Base-by-base conservation (phyloP, 2,797 vertebrate species). In the Rhynchotus rufescens region DNA sequence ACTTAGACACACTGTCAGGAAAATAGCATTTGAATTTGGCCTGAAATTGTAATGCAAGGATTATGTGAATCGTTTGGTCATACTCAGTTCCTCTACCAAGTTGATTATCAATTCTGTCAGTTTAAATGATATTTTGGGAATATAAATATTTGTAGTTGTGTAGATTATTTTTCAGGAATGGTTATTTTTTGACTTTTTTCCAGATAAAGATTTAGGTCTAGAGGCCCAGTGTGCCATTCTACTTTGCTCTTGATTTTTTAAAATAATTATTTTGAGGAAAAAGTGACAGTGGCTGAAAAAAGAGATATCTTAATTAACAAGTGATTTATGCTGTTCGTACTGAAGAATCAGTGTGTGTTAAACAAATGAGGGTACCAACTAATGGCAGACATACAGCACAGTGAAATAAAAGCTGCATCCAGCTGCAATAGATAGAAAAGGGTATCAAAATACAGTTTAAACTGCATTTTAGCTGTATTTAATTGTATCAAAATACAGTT, bases 71-170 rank as follows among this genome's bases (percentile, higher is more conserved):
- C 84, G 34, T 90, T 94, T 84, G 80, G 57, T 92, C 44, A 95
- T 88, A 91, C 65, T 80, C 44, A 86, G 23, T 95, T 96, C 95
- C 91, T 72, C 54, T 68, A 80, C 1, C 23, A 71, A 93, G 73
- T 54, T 6, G 7, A 91, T 90, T 71, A 95, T 94, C 69, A 87
- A 16, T 97, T 95, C 86, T 96, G 65, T 71, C 80, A 93, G 73
- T 94, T 94, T 93, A 93, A 94, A 72, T 93, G 93, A 90, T 68
- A 74, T 96, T 95, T 96, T 84, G n/a, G 74, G 69, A 52, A 80
- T 20, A 30, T 80, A 66, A 6, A 1, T 92, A 23, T 91, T 93
- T 94, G 89, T 73, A 84, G 80, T 77, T 94, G 54, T 73, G 49
- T 11, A 56, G 80, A 28, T 91, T 77, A 47, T 86, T 95, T 91